Evolutionary conservation across 2,113 vertebrate species (phyloP).

Genomic region (Micromys minutus): DNA sequence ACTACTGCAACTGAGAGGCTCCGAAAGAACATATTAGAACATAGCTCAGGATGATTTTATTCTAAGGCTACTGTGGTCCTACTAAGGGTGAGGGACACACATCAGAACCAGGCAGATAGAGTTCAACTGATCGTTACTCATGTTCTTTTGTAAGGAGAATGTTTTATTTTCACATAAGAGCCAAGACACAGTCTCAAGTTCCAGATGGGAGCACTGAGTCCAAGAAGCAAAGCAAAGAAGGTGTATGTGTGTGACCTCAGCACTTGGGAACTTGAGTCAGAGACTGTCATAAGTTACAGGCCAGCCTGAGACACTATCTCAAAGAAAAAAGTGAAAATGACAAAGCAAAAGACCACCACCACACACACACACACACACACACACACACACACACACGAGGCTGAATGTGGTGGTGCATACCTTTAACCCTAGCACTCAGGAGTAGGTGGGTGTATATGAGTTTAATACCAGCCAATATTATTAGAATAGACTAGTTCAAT

Average conservation of each 20-base stretch:
- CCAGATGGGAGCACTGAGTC: not conserved
- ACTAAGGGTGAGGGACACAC: not conserved
- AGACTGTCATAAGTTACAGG: not conserved
- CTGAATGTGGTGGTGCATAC: not conserved
- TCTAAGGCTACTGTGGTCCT: not conserved
- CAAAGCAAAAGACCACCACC: not conserved
- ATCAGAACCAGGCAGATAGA: not conserved
- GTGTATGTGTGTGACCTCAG: not conserved
- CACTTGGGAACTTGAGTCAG: not conserved
- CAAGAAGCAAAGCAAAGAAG: not conserved
- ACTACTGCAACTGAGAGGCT: not conserved
- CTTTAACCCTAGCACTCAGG: not conserved
- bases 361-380: not conserved
- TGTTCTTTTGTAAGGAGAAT: not conserved
- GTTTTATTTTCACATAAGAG: not conserved
- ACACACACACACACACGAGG: not conserved
- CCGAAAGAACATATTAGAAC: not conserved
- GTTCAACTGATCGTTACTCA: accelerated
- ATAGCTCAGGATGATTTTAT: not conserved
- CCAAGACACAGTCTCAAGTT: not conserved
- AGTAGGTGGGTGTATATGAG: not conserved
- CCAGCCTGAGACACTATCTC: not conserved
- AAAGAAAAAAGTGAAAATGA: not conserved
- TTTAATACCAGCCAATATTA: not conserved
- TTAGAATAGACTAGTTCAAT: too few relatives aligned